Conservation (phyloP, 2,797 vertebrate species). For the Anolis apletophallus region DNA sequence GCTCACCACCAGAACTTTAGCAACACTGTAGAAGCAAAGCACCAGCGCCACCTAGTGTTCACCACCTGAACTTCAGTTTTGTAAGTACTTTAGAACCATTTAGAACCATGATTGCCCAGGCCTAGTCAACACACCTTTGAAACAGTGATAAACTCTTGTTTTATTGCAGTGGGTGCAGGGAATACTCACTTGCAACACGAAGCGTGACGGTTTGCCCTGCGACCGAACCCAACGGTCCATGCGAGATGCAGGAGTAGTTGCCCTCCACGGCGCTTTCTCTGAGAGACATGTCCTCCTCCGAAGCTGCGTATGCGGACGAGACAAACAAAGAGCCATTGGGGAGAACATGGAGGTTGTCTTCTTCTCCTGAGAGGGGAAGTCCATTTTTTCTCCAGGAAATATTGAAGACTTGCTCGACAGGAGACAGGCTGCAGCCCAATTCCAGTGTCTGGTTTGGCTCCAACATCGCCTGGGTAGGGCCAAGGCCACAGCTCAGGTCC, state of each 20-base stretch:
- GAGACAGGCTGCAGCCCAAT: conserved; percentile 86
- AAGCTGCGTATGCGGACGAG: conserved; percentile 55
- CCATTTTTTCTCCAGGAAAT: conserved; percentile 91
- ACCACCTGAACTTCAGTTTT: too few relatives aligned
- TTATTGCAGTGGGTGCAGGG: not conserved
- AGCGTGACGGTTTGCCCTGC: conserved; percentile 89
- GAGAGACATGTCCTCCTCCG: conserved; percentile 63
- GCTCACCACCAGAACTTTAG: too few relatives aligned
- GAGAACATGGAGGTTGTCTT: conserved; percentile 79
- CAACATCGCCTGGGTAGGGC: conserved; percentile 87
- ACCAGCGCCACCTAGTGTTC: too few relatives aligned
- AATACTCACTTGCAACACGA: conserved; percentile 88
- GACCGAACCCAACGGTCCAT: conserved; percentile 84
- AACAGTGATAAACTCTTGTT: not conserved
- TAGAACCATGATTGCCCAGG: too few relatives aligned
- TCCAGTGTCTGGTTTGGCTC: conserved; percentile 83
- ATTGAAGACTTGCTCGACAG: conserved; percentile 77
- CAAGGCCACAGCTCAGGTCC: conserved; percentile 90
- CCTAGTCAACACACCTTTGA: not conserved
- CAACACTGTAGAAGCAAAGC: too few relatives aligned
- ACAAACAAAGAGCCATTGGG: conserved; percentile 89
- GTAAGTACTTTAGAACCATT: too few relatives aligned
- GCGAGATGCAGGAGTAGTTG: conserved; percentile 89
- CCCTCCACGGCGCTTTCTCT: conserved; percentile 79
- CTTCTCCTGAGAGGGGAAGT: conserved; percentile 74